Conservation (phyloP, 2,797 vertebrate species). For the Odontamblyopus rebecca region DNA sequence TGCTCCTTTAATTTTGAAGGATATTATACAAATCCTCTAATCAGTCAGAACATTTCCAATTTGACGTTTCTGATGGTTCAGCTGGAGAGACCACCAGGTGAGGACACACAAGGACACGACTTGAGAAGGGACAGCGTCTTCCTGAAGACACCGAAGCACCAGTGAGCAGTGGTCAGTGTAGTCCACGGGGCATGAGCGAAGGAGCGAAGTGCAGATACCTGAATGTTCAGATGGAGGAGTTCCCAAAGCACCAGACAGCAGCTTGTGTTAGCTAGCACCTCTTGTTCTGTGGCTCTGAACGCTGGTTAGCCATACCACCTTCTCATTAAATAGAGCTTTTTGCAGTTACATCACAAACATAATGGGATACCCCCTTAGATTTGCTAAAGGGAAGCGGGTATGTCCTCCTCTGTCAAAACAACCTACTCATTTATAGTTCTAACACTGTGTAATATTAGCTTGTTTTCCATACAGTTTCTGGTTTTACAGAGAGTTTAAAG, state of each 20-base stretch:
- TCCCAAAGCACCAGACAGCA: slow-evolving; percentile 13
- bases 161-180: slow-evolving; percentile 59
- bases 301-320: background rate
- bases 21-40: background rate
- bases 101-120: slow-evolving; percentile 52
- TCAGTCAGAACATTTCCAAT: no score
- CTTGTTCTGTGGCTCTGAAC: background rate
- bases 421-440: no score
- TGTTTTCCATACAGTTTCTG: no score
- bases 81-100: slow-evolving; percentile 3
- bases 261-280: slow-evolving; percentile 13
- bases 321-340: background rate
- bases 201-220: slow-evolving; percentile 55
- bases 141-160: slow-evolving; percentile 66
- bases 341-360: background rate
- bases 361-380: no score
- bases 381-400: no score
- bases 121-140: slow-evolving; percentile 47
- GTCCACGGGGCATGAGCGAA: slow-evolving; percentile 59
- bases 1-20: background rate
- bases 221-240: slow-evolving; percentile 27
- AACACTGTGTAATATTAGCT: no score
- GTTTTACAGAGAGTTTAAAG: no score
- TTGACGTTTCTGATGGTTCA: background rate
- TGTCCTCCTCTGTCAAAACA: no score